Evolutionary conservation across 2,797 vertebrate genomes (phyloP).

Genomic region (Enteromius trimaculatus): DNA sequence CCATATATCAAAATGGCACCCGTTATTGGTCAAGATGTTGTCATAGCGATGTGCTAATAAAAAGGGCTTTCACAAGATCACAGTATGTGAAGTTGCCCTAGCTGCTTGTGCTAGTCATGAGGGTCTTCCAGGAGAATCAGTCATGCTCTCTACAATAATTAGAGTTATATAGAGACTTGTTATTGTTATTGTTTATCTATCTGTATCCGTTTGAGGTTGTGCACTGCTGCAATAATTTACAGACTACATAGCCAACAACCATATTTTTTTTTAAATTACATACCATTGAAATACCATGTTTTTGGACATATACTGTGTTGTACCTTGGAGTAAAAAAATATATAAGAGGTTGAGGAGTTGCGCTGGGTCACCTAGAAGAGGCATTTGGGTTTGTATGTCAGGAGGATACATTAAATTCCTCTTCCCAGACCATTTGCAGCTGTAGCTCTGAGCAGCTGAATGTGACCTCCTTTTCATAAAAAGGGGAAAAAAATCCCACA

Average conservation of each 20-base stretch:
- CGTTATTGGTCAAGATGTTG: slow-evolving; percentile 36
- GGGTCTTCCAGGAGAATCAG: background rate
- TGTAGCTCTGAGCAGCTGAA: slow-evolving; percentile 61
- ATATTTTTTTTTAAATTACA: background rate
- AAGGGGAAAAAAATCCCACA: slow-evolving; percentile 66
- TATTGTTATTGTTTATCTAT: background rate
- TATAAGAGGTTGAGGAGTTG: slow-evolving; percentile 12
- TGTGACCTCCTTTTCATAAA: slow-evolving; percentile 74
- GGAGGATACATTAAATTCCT: slow-evolving; percentile 54
- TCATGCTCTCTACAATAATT: background rate
- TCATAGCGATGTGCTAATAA: slow-evolving; percentile 46
- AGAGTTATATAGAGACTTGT: slow-evolving; percentile 1
- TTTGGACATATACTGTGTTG: background rate
- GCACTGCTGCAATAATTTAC: background rate
- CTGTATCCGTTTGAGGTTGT: background rate
- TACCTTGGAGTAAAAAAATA: background rate
- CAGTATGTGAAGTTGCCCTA: slow-evolving; percentile 31
- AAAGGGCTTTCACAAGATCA: slow-evolving; percentile 18
- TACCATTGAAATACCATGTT: background rate
- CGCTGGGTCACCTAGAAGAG: slow-evolving; percentile 38
- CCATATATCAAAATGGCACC: slow-evolving; percentile 44
- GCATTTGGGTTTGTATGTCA: slow-evolving; percentile 45
- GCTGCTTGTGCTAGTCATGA: slow-evolving; percentile 36
- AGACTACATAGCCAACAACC: background rate
- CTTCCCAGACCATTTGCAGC: slow-evolving; percentile 53